Evolutionary conservation across 2,888 invertebrate species (phyloP).

Genomic region (Megamerina dolium): DNA sequence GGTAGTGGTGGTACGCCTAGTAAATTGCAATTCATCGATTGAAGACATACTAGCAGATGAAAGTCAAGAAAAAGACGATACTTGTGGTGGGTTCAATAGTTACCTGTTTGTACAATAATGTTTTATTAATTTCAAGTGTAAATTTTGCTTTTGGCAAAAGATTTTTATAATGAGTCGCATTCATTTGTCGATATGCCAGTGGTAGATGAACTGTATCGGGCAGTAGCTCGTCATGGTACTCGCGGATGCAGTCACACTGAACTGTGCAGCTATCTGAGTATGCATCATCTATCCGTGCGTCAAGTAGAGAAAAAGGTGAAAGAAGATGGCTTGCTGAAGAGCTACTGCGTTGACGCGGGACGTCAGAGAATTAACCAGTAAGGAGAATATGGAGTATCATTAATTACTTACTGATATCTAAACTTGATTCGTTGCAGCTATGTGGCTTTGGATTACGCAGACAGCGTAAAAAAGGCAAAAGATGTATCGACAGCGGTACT

Average conservation of each 20-base stretch:
- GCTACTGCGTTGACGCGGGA: constrained; percentile 54
- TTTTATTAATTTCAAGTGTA: too few relatives aligned
- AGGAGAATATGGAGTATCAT: constrained; percentile 2
- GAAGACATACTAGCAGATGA: constrained; percentile 51
- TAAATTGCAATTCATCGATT: constrained; percentile 54
- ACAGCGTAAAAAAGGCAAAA: constrained; percentile 20
- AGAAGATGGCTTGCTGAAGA: constrained; percentile 46
- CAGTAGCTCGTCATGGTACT: constrained; percentile 51
- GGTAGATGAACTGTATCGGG: constrained; percentile 51
- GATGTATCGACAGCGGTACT: constrained; percentile 19
- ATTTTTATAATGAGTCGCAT: constrained; percentile 31
- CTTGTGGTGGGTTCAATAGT: constrained; percentile 21
- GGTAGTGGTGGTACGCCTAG: constrained; percentile 53
- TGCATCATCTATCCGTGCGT: constrained; percentile 50
- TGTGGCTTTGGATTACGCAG: constrained; percentile 24
- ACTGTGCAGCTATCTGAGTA: constrained; percentile 45
- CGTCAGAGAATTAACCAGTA: constrained; percentile 51
- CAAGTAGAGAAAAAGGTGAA: constrained; percentile 49
- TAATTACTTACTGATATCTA: neutral
- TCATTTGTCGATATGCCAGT: constrained; percentile 45
- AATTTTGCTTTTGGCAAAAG: too few relatives aligned
- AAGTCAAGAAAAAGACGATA: constrained; percentile 47
- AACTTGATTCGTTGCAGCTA: constrained; percentile 16
- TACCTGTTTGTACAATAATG: too few relatives aligned
- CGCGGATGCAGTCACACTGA: constrained; percentile 54